Percentiles rank a stretch among this genome's conserved stretches.
Evolutionary conservation across 2,113 vertebrate genomes (phyloP).

Genomic region (Eidolon helvum): DNA sequence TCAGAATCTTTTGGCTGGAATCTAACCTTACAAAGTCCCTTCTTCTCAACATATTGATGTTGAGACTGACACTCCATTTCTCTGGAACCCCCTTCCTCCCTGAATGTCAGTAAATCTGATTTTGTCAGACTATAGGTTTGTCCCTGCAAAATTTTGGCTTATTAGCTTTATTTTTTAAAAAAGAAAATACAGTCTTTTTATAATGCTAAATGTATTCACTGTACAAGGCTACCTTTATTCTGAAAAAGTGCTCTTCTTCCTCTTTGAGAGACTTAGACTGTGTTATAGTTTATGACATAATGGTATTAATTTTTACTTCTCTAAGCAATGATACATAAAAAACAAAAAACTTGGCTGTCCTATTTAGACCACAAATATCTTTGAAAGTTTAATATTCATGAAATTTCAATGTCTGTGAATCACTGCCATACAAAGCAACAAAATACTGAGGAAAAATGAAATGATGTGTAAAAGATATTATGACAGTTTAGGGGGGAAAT

Average conservation of each 20-base stretch:
- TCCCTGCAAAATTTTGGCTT: background rate
- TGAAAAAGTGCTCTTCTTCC: background rate
- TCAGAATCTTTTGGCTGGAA: too few relatives aligned
- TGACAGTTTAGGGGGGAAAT: background rate
- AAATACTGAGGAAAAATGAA: background rate
- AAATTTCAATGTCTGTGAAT: background rate
- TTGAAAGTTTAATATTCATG: background rate
- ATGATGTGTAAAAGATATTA: background rate
- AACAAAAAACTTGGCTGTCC: background rate
- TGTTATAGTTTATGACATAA: background rate
- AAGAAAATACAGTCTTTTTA: background rate
- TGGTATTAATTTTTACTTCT: background rate
- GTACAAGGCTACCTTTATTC: background rate
- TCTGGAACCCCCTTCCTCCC: background rate
- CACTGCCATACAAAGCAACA: background rate
- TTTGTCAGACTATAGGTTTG: background rate
- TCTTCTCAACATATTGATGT: background rate
- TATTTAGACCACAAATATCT: background rate
- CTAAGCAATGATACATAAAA: background rate
- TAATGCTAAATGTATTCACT: background rate
- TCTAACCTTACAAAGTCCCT: background rate
- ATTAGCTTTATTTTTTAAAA: background rate
- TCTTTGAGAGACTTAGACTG: background rate
- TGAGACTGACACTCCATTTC: background rate
- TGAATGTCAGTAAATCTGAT: background rate